These are phyloP conservation scores for Lacanobia wlatinum DNA, from an alignment of 2,888 invertebrate genomes.

Conservation along the genomic window DNA sequence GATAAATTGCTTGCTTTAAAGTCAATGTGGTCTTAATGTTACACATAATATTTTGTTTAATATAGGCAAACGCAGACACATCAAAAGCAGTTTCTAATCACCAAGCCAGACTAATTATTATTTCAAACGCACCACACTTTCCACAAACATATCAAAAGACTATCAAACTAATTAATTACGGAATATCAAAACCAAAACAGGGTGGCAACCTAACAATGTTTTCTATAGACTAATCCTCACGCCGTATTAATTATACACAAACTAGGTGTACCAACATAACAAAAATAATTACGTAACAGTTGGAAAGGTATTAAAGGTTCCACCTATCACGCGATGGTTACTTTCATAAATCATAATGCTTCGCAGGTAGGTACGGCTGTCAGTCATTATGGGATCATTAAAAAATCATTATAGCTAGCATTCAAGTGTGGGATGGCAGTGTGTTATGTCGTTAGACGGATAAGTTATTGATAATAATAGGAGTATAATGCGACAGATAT, in stretches of 20 bases:
- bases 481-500: background rate
- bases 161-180: constrained; percentile 47
- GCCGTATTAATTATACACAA: constrained; percentile 59
- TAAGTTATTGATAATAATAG: constrained; percentile 29
- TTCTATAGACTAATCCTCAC: constrained; percentile 23
- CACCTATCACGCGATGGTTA: constrained; percentile 83
- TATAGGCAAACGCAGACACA: background rate
- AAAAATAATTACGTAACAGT: constrained; percentile 65
- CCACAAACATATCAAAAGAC: constrained; percentile 39
- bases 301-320: constrained; percentile 55
- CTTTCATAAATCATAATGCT: constrained; percentile 84
- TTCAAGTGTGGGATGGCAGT: constrained; percentile 52
- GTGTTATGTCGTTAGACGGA: constrained; percentile 35
- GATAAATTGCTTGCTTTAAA: background rate
- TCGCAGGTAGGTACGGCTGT: constrained; percentile 72
- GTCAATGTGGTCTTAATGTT: background rate
- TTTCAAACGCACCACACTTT: constrained; percentile 29
- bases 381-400: constrained; percentile 88
- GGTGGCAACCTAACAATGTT: constrained; percentile 43
- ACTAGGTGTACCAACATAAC: constrained; percentile 54
- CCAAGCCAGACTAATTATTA: constrained; percentile 30
- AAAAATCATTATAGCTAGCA: constrained; percentile 85
- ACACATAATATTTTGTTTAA: background rate
- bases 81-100: constrained; percentile 28
- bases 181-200: constrained; percentile 44